Evolutionary conservation across 1,140 invertebrate genomes (phyloP), one percentile per base, ranked within the genome.

Genomic region (Colletes gigas): DNA sequence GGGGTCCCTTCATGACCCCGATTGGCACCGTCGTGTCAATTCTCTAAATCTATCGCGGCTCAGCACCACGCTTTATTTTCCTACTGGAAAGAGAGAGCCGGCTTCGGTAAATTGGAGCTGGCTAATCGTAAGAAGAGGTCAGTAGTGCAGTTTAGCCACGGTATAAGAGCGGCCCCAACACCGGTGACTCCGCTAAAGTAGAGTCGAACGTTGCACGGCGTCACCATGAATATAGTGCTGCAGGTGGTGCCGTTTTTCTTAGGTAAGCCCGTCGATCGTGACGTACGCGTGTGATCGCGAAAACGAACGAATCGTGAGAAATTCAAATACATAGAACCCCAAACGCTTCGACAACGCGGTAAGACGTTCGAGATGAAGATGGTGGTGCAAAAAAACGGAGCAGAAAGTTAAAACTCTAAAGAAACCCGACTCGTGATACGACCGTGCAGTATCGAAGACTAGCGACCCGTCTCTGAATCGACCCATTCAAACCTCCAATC

Each of bases 51-150:
- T 19, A 19, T 76, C 63, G 66, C 30, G 19, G 12, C 70, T 14
- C 14, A 19, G 55, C 68, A 19, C 30, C 62, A 50, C 54, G 21
- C 68, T 76, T 84, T 63, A 81, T 75, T 81, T 84, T 76, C 62
- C 72, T 39, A 30, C 63, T 69, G 30, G 76, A 84, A 84, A 84
- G 71, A 62, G 72, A 73, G 82, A 81, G 69, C 30, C 50, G 60
- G 21, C 44, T 81, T 71, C 78, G 68, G 68, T 57, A 63, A 84
- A 84, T 84, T 84, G 71, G 77, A 80, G 71, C 68, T 57, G 19
- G 72, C 57, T 77, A 84, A 81, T 85, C 78, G 78, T 81, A 85
- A 85, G 83, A 85, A 85, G 83, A 84, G 83, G 83, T 85, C 83
- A 81, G 83, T 81, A 85, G 83, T 84, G 83, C 83, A 77, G 83